These are phyloP conservation scores for Drosophila barbarae DNA, from an alignment of 2,888 invertebrate species.

Conservation along the genomic window DNA sequence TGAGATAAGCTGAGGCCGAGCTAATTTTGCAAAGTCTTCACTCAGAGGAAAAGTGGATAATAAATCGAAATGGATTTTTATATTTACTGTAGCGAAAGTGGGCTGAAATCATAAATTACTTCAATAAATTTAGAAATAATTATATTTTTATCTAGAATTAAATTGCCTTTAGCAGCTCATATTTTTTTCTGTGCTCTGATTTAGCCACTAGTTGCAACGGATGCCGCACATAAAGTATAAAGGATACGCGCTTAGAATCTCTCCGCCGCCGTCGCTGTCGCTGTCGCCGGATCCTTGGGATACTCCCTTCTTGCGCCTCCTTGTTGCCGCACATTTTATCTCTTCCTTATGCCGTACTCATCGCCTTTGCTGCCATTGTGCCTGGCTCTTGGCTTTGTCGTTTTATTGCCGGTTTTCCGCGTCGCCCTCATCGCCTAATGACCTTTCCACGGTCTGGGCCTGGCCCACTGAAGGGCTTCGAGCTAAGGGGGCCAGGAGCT, in stretches of 20 bases:
- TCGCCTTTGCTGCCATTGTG: slow-evolving; percentile 54
- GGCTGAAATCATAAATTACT: fast-evolving
- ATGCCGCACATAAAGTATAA: slow-evolving; percentile 68
- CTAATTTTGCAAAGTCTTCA: slow-evolving; percentile 3
- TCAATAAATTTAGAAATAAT: not conserved
- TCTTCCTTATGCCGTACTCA: slow-evolving; percentile 58
- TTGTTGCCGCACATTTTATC: slow-evolving; percentile 57
- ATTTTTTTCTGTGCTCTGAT: slow-evolving; percentile 8
- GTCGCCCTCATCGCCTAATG: slow-evolving; percentile 63
- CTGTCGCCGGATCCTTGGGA: slow-evolving; percentile 27
- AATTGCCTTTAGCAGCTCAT: not conserved
- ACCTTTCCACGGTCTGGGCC: slow-evolving; percentile 48
- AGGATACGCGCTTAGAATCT: slow-evolving; percentile 56
- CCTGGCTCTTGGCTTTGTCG: slow-evolving; percentile 47
- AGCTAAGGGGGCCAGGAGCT: slow-evolving; percentile 7
- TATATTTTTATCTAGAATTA: not conserved
- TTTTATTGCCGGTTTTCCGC: slow-evolving; percentile 61
- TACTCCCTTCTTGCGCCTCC: slow-evolving; percentile 20
- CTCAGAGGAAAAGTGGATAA: not conserved
- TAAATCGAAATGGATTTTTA: too few relatives aligned
- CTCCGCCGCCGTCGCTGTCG: slow-evolving; percentile 9
- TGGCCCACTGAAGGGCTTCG: slow-evolving; percentile 18
- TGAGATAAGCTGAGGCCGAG: not conserved
- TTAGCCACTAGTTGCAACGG: slow-evolving; percentile 48
- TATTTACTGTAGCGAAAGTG: not conserved